Evolutionary conservation across 1,140 invertebrate species (phyloP).

Genomic region (Drosophila rufa): DNA sequence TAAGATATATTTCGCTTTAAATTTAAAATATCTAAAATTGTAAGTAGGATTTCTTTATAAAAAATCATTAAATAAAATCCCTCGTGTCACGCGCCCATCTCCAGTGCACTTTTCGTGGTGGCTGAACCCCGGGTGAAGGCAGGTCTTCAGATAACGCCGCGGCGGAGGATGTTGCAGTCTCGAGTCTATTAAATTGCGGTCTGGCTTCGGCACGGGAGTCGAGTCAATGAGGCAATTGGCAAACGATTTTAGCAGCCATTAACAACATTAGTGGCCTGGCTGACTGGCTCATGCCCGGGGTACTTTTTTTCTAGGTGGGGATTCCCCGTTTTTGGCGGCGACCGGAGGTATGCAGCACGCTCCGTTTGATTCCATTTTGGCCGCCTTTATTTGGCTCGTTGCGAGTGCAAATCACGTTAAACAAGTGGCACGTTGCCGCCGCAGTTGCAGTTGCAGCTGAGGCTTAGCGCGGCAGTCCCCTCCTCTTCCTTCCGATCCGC

Average conservation of each 20-base stretch:
- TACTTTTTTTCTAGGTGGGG: neutral
- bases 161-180: constrained; percentile 43
- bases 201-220: constrained; percentile 34
- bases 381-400: constrained; percentile 60
- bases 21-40: no score
- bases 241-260: constrained; percentile 77
- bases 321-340: neutral
- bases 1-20: no score
- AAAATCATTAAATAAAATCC: neutral
- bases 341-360: constrained; percentile 42
- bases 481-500: neutral
- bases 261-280: constrained; percentile 69
- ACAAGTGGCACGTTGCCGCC: constrained; percentile 54
- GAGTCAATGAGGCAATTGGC: constrained; percentile 77
- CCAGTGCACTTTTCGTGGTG: neutral
- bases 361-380: constrained; percentile 46
- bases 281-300: neutral
- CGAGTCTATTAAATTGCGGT: constrained; percentile 70
- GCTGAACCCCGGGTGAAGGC: neutral
- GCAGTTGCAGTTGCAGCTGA: constrained; percentile 32
- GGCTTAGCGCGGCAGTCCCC: constrained; percentile 13
- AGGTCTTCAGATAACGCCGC: constrained; percentile 30
- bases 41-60: rapidly evolving
- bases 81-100: constrained; percentile 37
- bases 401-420: constrained; percentile 75